phyloP scores from a whole-genome alignment of 2,888 invertebrate species.

The Ischnura elegans region DNA sequence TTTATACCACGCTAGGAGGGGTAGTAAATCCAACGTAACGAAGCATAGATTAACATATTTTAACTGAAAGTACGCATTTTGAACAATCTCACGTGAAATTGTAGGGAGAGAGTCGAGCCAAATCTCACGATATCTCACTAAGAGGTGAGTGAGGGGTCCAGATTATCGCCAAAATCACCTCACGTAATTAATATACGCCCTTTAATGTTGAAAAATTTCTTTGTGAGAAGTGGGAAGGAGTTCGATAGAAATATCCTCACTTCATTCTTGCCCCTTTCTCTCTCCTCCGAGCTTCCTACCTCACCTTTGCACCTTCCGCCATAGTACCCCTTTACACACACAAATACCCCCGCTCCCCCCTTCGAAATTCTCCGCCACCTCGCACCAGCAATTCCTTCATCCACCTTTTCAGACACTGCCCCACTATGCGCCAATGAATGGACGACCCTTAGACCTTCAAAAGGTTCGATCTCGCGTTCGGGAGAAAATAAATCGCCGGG shows the following conservation, averaged over 20 bases:
- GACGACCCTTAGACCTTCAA: slow-evolving; percentile 35
- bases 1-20: too few species aligned
- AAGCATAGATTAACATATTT: too few species aligned
- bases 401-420: slow-evolving; percentile 29
- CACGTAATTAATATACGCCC: too few species aligned
- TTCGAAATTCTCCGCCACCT: too few species aligned
- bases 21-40: too few species aligned
- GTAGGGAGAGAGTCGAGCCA: too few species aligned
- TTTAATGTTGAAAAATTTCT: too few species aligned
- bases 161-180: too few species aligned
- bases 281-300: not conserved
- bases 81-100: too few species aligned
- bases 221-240: not conserved
- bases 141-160: too few species aligned
- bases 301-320: not conserved
- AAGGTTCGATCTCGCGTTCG: slow-evolving; percentile 43
- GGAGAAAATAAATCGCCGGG: slow-evolving; percentile 50
- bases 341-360: not conserved
- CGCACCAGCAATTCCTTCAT: not conserved
- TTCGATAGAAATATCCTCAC: slow-evolving; percentile 18
- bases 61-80: too few species aligned
- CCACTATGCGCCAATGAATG: slow-evolving; percentile 25
- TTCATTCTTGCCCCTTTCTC: not conserved
- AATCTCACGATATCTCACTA: too few species aligned
- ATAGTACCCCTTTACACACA: not conserved